phyloP scores from a whole-genome alignment of 2,888 invertebrate species.

The Ennomos erosarius region DNA sequence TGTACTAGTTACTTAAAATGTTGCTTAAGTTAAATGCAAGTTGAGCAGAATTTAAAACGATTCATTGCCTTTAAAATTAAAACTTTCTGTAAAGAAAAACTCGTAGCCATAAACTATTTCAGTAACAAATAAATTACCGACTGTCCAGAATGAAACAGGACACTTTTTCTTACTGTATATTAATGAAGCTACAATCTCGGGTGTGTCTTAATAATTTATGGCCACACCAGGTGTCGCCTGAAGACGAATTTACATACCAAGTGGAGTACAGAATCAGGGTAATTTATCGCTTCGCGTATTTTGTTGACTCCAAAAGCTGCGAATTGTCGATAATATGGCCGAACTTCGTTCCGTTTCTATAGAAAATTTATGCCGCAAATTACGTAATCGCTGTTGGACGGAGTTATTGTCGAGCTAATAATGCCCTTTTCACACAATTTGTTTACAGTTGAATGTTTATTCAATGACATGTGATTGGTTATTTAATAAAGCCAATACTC shows the following conservation, averaged over 20 bases:
- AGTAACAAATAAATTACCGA: conserved; percentile 13
- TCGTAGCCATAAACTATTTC: conserved; percentile 1
- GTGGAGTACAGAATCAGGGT: conserved; percentile 49
- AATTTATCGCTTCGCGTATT: conserved; percentile 64
- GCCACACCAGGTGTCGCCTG: conserved; percentile 69
- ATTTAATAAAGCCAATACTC: no score
- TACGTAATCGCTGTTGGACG: conserved; percentile 39
- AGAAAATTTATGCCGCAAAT: conserved; percentile 45
- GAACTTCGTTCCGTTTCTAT: conserved; percentile 25
- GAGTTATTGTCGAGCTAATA: conserved; percentile 25
- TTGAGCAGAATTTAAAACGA: no score
- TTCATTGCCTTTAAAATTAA: no score
- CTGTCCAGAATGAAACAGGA: conserved; percentile 29
- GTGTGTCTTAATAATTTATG: conserved; percentile 79
- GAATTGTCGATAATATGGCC: conserved; percentile 57
- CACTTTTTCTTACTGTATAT: conserved; percentile 74
- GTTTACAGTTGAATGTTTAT: conserved; percentile 17
- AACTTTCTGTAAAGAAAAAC: no score
- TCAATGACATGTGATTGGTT: conserved; percentile 10
- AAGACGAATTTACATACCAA: conserved; percentile 71
- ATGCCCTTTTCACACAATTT: conserved; percentile 24
- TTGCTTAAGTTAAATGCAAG: no score
- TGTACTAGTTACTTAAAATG: neutral
- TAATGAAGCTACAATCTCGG: conserved; percentile 76
- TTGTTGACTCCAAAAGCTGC: conserved; percentile 59